Base-by-base conservation (phyloP, 2,888 invertebrate genomes). In the Drosophila incognita region DNA sequence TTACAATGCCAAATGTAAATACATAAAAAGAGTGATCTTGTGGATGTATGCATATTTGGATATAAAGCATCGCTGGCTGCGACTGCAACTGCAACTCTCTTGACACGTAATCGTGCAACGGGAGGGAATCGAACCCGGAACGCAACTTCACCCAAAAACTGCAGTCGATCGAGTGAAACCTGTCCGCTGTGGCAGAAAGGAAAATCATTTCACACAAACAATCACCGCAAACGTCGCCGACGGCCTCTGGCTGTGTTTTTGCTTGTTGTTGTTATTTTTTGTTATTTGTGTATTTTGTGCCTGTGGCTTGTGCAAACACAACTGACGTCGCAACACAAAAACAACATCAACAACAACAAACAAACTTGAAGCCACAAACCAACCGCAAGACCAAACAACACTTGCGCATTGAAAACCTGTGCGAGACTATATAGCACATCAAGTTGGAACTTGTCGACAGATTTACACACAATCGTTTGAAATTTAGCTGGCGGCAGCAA, bases 1-100 rank as follows among this genome's bases (percentile, higher is more conserved):
- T 82, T 81, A 82, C 85, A 86, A 86, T 86, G 80, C 88, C 88
- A 83, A 88, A 88, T 88, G 86, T 82, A 85, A 86, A 88, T 88
- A 82, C 52, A 76, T 75, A 38, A 33, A 27, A 36, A 15, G 18
- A 51, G 29, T 46, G 31, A 61, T 61, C n/a, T 29, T 51, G 31
- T 48, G 46, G 35, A 13, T 68, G 27, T 60, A 42, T 52, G 46
- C 57, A 57, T 63, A 58, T 69, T 79, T 61, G 66, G 73, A 64
- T 69, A 67, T 77, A 71, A 70, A 74, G 69, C 74, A 70, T 76
- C 76, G 64, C 53, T 68, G 54, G 56, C 53, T 66, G 76, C 64
- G 52, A 62, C 70, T 54, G 53, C 42, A 46, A 46, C 46, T 46
- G 46, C 46, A 24, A 31, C 57, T 57, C 57, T 68, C 74, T 76